Conservation (phyloP, 1,140 invertebrate genomes). For the Neuroterus valhalla region DNA sequence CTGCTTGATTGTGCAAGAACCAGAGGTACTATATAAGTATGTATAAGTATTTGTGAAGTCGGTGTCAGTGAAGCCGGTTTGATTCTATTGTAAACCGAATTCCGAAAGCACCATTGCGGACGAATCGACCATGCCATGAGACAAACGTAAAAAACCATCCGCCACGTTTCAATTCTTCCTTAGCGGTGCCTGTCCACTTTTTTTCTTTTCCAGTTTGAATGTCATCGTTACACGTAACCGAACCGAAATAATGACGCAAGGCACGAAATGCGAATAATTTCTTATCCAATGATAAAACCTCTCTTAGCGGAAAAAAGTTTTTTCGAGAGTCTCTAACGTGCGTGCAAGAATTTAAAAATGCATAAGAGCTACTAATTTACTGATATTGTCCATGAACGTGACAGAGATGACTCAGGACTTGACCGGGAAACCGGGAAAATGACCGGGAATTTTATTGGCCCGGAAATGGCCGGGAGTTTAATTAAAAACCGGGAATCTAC, state of each 20-base stretch:
- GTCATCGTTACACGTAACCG: constrained; percentile 16
- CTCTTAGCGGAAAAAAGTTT: not conserved
- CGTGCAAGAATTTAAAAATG: no score
- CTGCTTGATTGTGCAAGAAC: constrained; percentile 1
- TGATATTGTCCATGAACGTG: no score
- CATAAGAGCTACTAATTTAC: no score
- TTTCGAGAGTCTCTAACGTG: not conserved
- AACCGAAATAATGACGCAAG: not conserved
- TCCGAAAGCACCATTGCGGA: not conserved
- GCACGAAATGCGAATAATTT: not conserved
- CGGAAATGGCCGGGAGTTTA: no score
- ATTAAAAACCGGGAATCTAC: no score
- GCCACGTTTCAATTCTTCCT: constrained; percentile 14
- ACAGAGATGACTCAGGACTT: no score
- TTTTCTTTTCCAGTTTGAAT: constrained; percentile 3
- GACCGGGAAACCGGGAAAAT: no score
- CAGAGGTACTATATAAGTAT: not conserved
- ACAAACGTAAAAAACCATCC: not conserved
- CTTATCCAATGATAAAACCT: not conserved
- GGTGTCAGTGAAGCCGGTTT: constrained; percentile 11
- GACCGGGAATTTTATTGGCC: no score
- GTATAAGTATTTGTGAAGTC: not conserved
- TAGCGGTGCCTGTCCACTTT: not conserved
- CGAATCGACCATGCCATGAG: not conserved
- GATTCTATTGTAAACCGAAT: constrained; percentile 14